Conservation (phyloP, 2,797 vertebrate species). For the Cephalopachus bancanus region DNA sequence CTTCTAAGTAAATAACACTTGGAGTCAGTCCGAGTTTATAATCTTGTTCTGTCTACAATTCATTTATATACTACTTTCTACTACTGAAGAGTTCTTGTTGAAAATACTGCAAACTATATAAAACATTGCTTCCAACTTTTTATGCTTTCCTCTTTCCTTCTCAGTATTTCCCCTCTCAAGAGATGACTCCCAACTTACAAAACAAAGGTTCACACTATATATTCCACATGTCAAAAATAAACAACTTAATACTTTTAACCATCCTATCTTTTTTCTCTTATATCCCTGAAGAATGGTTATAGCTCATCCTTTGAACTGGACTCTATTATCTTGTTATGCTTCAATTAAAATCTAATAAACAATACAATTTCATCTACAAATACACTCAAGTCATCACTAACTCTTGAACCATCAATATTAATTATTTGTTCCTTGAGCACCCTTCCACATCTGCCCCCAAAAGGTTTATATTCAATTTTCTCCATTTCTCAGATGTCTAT, state of each 20-base stretch:
- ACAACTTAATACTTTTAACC: neutral
- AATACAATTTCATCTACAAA: neutral
- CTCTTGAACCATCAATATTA: neutral
- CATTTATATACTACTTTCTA: neutral
- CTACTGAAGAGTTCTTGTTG: neutral
- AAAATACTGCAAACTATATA: neutral
- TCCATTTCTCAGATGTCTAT: neutral
- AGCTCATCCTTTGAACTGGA: neutral
- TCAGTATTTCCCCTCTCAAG: neutral
- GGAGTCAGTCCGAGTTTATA: neutral
- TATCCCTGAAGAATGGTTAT: neutral
- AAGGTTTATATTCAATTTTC: neutral
- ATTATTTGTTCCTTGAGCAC: neutral
- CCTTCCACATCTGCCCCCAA: neutral
- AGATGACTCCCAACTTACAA: neutral
- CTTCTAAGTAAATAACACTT: neutral
- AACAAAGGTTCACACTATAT: neutral
- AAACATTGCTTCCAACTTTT: neutral
- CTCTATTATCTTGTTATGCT: neutral
- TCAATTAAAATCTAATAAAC: neutral
- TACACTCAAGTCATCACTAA: neutral
- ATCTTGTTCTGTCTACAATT: neutral
- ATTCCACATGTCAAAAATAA: neutral
- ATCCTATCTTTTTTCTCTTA: neutral
- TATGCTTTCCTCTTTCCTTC: neutral